phyloP scores from a whole-genome alignment of 2,797 vertebrate species.

The Pseudochirops corinnae region DNA sequence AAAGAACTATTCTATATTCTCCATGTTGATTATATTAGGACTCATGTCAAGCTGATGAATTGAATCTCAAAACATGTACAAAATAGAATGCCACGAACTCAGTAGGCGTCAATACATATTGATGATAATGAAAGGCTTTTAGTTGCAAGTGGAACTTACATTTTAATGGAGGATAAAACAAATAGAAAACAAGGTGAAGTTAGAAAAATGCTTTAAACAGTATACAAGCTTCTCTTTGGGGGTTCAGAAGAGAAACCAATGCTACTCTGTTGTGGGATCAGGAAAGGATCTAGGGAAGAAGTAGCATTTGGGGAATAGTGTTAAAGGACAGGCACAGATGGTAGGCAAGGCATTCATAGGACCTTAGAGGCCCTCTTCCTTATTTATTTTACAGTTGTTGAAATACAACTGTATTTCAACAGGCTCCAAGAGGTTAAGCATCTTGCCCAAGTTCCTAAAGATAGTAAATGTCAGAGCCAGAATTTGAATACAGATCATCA shows the following conservation, averaged over 20 bases:
- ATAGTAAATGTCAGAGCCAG: neutral
- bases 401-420: neutral
- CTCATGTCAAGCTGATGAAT: slow-evolving; percentile 37
- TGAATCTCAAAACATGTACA: neutral
- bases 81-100: slow-evolving; percentile 20
- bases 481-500: neutral
- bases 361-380: neutral
- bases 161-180: neutral
- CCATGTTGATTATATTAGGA: slow-evolving; percentile 18
- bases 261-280: neutral
- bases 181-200: neutral
- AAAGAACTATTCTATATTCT: slow-evolving; percentile 26
- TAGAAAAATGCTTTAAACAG: neutral
- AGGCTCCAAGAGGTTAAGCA: neutral
- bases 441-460: neutral
- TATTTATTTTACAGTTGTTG: neutral
- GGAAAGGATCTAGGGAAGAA: neutral
- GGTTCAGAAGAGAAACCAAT: neutral
- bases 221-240: neutral
- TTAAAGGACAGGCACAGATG: neutral
- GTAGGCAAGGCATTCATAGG: neutral
- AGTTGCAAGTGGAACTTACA: slow-evolving; percentile 22
- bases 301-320: neutral
- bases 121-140: slow-evolving; percentile 55
- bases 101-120: slow-evolving; percentile 6